Conservation (phyloP, 2,888 invertebrate genomes). For the Meteorus colon region DNA sequence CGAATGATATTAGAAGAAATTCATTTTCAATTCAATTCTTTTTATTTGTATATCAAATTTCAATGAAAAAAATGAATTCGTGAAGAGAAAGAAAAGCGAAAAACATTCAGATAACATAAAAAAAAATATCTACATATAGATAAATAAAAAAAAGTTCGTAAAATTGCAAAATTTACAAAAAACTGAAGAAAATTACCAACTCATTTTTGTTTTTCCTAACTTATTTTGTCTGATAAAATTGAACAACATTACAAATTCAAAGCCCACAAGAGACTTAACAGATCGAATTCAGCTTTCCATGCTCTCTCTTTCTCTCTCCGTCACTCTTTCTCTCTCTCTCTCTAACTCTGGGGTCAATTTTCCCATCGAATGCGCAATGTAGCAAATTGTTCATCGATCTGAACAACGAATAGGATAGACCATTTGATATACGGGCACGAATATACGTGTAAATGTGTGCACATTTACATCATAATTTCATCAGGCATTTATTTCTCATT, state of each 20-base stretch:
- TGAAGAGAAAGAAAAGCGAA: too few species aligned
- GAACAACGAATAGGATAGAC: not conserved
- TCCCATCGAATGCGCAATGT: not conserved
- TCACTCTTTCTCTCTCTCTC: not conserved
- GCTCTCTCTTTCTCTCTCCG: not conserved
- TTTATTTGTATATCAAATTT: too few species aligned
- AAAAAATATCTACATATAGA: too few species aligned
- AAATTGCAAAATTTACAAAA: too few species aligned
- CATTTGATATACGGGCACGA: not conserved
- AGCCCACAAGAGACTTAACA: not conserved
- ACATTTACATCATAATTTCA: slow-evolving; percentile 6
- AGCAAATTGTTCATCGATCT: not conserved
- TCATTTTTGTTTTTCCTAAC: not conserved
- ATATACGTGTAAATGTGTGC: not conserved
- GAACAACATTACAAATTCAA: not conserved
- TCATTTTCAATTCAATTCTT: too few species aligned
- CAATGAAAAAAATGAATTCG: too few species aligned
- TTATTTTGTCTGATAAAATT: not conserved
- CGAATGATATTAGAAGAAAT: too few species aligned
- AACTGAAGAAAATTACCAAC: not conserved
- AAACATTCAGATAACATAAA: too few species aligned
- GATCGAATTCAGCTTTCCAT: not conserved
- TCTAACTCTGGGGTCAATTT: not conserved
- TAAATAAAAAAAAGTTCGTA: too few species aligned
- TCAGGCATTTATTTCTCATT: not conserved